Base-by-base conservation (phyloP, 2,113 vertebrate genomes). In the Alligator sinensis region DNA sequence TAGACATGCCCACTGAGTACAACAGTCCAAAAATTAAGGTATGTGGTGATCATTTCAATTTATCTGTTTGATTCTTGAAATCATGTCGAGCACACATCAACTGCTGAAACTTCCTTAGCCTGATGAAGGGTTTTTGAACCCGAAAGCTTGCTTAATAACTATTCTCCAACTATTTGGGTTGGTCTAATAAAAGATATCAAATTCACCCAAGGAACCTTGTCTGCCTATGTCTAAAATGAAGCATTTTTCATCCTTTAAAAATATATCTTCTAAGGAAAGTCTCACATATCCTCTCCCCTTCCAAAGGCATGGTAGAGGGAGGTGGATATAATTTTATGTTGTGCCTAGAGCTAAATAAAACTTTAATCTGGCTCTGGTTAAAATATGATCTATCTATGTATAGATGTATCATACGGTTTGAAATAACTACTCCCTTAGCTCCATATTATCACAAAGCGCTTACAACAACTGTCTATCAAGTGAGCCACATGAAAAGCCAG, bases 361-460 rank as follows among this genome's bases (percentile, higher is more conserved):
- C 30, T 62, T 76, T 66, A 82, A 80, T 76, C 25, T 4, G 66
- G 15, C 62, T 86, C 34, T 5, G 77, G 30, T 61, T 88, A 77
- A 80, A 91, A 82, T 4, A 27, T 2, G 21, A 34, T 59, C 28
- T 47, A 15, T 70, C 93, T 66, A 88, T 54, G 18, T 30, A 47
- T 19, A 74, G 59, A 87, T 63, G 2, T 74, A 11, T 15, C 82
- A 84, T 60, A 60, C 5, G 28, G 16, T 7, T 16, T 63, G 30
- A 30, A 63, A 4, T 80, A 15, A 34, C 22, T 30, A 25, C 61
- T 81, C 78, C 59, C 75, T 34, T 14, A 47, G 54, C 18, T 28
- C 60, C 3, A 0, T 47, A 3, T 63, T 0, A 0, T 75, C 63
- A 30, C n/a, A 59, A n/a, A 47, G 7, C 7, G 17, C 57, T 68